phyloP scores from a whole-genome alignment of 2,888 invertebrate species.

The Drosophila austrosaltans region DNA sequence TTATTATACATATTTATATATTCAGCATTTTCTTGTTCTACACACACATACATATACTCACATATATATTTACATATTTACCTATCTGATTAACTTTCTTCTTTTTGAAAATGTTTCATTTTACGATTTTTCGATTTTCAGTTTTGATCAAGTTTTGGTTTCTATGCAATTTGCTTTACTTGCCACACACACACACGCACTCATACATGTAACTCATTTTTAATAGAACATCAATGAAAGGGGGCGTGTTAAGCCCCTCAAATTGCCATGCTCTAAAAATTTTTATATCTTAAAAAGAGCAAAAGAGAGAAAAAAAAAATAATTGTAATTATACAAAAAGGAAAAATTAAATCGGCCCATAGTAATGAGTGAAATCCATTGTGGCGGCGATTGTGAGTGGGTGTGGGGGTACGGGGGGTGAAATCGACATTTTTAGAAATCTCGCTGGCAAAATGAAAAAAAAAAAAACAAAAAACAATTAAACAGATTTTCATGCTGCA shows the following conservation, averaged over 20 bases:
- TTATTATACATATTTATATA: constrained; percentile 52
- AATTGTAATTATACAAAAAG: constrained; percentile 56
- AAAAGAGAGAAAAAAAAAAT: constrained; percentile 13
- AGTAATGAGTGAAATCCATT: constrained; percentile 62
- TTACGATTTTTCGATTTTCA: neutral
- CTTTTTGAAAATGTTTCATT: neutral
- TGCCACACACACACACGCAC: neutral
- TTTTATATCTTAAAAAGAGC: constrained; percentile 27
- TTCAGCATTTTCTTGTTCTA: constrained; percentile 77
- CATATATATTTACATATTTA: neutral
- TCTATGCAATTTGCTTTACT: neutral
- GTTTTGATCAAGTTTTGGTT: neutral
- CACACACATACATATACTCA: neutral
- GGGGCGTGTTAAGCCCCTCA: constrained; percentile 30
- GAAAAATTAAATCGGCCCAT: constrained; percentile 40
- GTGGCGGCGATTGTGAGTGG: neutral
- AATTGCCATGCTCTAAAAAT: constrained; percentile 66
- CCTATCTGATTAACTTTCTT: neutral
- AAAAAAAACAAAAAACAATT: constrained; percentile 46
- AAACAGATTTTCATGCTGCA: constrained; percentile 69
- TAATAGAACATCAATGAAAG: constrained; percentile 11
- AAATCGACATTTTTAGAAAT: constrained; percentile 39
- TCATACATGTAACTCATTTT: neutral
- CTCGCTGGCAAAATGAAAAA: constrained; percentile 51
- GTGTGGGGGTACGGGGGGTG: neutral